These are phyloP conservation scores for Drosophila seguyi DNA, from an alignment of 1,140 invertebrate genomes.

Conservation along the genomic window DNA sequence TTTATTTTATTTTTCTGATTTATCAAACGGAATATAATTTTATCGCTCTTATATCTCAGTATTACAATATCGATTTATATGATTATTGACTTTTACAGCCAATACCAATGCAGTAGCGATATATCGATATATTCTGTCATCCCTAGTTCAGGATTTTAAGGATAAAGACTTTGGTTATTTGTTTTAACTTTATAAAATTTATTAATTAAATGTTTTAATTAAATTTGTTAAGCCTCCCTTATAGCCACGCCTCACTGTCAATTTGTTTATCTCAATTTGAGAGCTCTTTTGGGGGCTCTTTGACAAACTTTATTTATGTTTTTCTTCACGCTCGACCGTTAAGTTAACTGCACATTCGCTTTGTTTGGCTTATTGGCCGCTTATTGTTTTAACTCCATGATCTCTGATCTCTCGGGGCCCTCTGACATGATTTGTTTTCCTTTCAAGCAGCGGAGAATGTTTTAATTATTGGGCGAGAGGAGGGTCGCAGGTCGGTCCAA, in stretches of 20 bases:
- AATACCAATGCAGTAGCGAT: too few relatives aligned
- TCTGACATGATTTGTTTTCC: slow-evolving; percentile 72
- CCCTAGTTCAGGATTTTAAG: too few relatives aligned
- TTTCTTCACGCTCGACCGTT: slow-evolving; percentile 79
- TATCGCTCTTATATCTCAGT: too few relatives aligned
- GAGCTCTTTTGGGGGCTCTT: slow-evolving; percentile 27
- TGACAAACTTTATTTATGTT: slow-evolving; percentile 74
- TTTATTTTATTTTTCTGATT: too few relatives aligned
- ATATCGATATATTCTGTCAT: too few relatives aligned
- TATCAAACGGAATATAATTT: too few relatives aligned
- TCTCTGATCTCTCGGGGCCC: slow-evolving; percentile 41
- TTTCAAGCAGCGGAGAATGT: slow-evolving; percentile 31
- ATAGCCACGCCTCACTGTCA: slow-evolving; percentile 9
- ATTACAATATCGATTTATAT: too few relatives aligned
- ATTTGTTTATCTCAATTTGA: slow-evolving; percentile 38
- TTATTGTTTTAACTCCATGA: slow-evolving; percentile 73
- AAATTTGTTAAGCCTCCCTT: too few relatives aligned
- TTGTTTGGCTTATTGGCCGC: slow-evolving; percentile 76
- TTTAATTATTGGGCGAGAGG: slow-evolving; percentile 33
- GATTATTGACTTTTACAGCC: too few relatives aligned
- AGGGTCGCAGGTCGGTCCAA: slow-evolving; percentile 1
- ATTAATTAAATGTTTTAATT: too few relatives aligned
- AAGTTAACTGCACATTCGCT: slow-evolving; percentile 80
- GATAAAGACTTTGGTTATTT: too few relatives aligned
- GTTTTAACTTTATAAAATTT: too few relatives aligned